Evolutionary conservation across 1,140 invertebrate species (phyloP).

Genomic region (Parapsyche elsis): DNA sequence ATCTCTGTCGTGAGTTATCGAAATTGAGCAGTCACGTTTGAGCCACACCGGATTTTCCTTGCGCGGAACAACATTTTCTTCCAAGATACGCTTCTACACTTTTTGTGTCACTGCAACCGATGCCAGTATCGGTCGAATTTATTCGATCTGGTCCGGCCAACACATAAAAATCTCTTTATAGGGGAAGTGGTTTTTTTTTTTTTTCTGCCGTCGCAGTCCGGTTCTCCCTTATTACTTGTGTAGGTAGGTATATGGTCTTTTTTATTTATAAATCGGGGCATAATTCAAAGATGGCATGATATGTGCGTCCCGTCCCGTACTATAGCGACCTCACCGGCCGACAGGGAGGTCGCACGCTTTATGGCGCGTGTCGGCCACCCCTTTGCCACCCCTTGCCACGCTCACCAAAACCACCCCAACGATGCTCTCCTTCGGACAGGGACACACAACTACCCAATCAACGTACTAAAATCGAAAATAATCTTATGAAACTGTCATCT

Average conservation of each 20-base stretch:
- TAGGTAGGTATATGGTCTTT: conserved; percentile 11
- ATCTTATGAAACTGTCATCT: not conserved
- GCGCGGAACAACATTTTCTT: no score
- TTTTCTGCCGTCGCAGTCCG: not conserved
- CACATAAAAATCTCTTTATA: conserved; percentile 30
- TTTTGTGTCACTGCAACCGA: not conserved
- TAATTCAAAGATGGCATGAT: conserved; percentile 55
- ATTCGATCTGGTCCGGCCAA: conserved; percentile 17
- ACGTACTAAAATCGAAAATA: no score
- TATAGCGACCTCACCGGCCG: conserved; percentile 24
- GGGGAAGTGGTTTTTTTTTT: conserved; percentile 22
- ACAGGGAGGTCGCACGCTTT: conserved; percentile 47
- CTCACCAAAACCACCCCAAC: conserved; percentile 14
- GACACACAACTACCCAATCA: no score
- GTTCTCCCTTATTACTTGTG: conserved; percentile 15
- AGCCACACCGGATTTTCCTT: no score
- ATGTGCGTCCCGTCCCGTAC: conserved; percentile 47
- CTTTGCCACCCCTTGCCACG: not conserved
- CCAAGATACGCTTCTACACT: no score
- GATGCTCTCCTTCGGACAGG: no score
- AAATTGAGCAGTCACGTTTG: no score
- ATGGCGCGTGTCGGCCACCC: conserved; percentile 50
- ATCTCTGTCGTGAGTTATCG: no score
- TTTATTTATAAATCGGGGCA: conserved; percentile 36
- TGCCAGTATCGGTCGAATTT: conserved; percentile 12